phyloP scores from a whole-genome alignment of 2,797 vertebrate genomes.

The Tadarida brasiliensis region DNA sequence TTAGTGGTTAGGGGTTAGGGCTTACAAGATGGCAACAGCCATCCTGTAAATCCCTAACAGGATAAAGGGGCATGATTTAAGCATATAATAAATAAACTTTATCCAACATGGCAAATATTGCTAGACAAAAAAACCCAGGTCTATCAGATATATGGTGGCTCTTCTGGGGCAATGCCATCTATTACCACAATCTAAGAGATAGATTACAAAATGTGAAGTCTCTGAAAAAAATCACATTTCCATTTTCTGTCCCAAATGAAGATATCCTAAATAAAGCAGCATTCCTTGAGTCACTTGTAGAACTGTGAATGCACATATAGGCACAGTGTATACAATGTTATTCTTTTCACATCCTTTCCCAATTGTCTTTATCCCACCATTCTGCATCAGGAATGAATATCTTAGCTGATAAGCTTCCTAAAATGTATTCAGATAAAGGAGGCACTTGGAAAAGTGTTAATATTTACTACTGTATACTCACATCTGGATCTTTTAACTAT shows the following conservation, averaged over 20 bases:
- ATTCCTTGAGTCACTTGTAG: background rate
- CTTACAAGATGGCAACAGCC: background rate
- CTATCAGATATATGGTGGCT: background rate
- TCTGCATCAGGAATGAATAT: background rate
- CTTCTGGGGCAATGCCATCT: background rate
- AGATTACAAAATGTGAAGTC: conserved; percentile 31
- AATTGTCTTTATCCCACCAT: background rate
- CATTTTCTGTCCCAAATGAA: background rate
- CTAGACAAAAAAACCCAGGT: background rate
- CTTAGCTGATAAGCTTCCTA: background rate
- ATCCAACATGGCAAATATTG: background rate
- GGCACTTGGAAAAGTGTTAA: background rate
- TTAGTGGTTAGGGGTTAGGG: background rate
- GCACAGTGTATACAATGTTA: rapidly evolving
- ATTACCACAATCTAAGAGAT: background rate
- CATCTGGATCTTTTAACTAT: background rate
- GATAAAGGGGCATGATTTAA: background rate
- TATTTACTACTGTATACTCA: background rate
- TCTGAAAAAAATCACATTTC: conserved; percentile 14
- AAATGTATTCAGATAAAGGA: conserved; percentile 6
- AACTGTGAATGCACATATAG: background rate
- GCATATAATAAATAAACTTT: background rate
- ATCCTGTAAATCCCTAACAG: background rate
- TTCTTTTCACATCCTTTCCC: background rate
- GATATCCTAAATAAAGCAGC: conserved; percentile 12